phyloP scores from a whole-genome alignment of 2,113 vertebrate species.

The Panthera tigris region DNA sequence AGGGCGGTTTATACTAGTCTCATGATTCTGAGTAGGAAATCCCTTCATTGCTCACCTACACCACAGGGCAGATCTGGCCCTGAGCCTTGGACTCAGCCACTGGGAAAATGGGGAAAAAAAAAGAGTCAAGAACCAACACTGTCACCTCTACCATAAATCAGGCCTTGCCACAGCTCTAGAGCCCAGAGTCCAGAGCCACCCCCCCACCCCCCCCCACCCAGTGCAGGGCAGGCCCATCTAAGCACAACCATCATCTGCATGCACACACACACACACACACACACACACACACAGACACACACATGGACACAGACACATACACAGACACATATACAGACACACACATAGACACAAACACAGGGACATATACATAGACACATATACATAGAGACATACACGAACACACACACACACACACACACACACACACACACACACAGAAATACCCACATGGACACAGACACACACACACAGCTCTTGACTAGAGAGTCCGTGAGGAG shows the following conservation, averaged over 20 bases:
- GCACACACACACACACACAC: not conserved
- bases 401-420: not conserved
- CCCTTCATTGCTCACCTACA: not conserved
- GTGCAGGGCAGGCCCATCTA: not conserved
- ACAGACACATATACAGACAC: too few relatives aligned
- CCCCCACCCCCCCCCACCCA: too few relatives aligned
- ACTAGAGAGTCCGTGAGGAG: not conserved
- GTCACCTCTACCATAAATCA: not conserved
- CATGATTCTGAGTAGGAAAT: not conserved
- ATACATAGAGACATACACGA: not conserved
- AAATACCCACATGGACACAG: not conserved
- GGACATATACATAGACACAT: not conserved
- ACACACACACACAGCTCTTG: not conserved
- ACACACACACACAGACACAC: not conserved
- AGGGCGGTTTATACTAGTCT: not conserved
- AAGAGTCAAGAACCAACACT: not conserved
- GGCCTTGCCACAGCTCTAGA: not conserved
- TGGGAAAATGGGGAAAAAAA: not conserved
- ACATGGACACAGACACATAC: not conserved
- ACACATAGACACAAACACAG: not conserved
- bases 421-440: too few relatives aligned
- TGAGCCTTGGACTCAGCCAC: not conserved
- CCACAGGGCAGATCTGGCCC: not conserved
- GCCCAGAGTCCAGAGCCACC: not conserved
- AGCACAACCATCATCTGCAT: rapidly evolving